These are phyloP conservation scores for Chromis chromis DNA, from an alignment of 2,797 vertebrate species.

Conservation along the genomic window DNA sequence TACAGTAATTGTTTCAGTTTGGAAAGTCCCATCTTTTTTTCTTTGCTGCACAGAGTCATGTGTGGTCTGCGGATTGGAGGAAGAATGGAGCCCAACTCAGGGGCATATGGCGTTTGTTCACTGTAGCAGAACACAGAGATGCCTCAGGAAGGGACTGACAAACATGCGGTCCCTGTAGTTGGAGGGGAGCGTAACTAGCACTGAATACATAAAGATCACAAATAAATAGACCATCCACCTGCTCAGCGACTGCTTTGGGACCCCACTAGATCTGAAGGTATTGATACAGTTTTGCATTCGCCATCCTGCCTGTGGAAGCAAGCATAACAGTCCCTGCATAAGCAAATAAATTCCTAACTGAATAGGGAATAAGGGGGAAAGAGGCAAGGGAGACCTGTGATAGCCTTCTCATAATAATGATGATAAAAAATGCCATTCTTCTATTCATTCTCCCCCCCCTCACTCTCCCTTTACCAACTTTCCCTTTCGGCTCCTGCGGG, in stretches of 20 bases:
- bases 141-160: slow-evolving; percentile 57
- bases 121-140: slow-evolving; percentile 49
- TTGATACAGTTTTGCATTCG: slow-evolving; percentile 67
- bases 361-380: slow-evolving; percentile 55
- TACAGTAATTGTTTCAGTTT: slow-evolving; percentile 43
- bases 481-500: slow-evolving; percentile 54
- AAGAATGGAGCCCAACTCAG: slow-evolving; percentile 34
- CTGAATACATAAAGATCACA: slow-evolving; percentile 73
- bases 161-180: slow-evolving; percentile 59
- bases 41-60: slow-evolving; percentile 4
- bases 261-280: slow-evolving; percentile 40
- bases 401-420: slow-evolving; percentile 69
- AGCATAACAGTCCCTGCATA: slow-evolving; percentile 62
- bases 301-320: slow-evolving; percentile 47
- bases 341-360: slow-evolving; percentile 64
- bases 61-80: slow-evolving; percentile 21
- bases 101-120: slow-evolving; percentile 56
- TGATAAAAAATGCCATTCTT: slow-evolving; percentile 67
- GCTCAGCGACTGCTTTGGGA: slow-evolving; percentile 56
- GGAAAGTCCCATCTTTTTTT: slow-evolving; percentile 31
- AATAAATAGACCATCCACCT: slow-evolving; percentile 67
- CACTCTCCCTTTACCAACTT: slow-evolving; percentile 45
- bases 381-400: slow-evolving; percentile 41
- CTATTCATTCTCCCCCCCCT: slow-evolving; percentile 55
- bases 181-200: slow-evolving; percentile 49